Evolutionary conservation across 2,797 vertebrate genomes (phyloP).

Genomic region (Harpagifer antarcticus): DNA sequence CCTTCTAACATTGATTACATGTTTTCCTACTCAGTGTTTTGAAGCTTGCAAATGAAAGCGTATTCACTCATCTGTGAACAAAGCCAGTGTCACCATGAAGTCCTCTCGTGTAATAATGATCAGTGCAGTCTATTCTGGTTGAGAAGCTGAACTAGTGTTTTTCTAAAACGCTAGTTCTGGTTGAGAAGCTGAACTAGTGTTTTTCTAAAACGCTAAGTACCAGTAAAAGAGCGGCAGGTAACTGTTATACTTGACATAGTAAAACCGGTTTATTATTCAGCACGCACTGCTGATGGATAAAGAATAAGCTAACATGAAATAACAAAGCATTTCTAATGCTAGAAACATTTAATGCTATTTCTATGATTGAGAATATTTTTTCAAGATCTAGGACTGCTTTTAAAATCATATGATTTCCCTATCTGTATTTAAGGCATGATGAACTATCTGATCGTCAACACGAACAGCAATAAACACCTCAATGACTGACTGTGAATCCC

Average conservation of each 20-base stretch:
- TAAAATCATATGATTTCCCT: slow-evolving; percentile 33
- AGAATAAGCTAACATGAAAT: slow-evolving; percentile 12
- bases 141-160: slow-evolving; percentile 10
- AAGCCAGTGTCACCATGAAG: slow-evolving; percentile 9
- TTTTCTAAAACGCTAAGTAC: slow-evolving; percentile 25
- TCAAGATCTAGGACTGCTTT: slow-evolving; percentile 19
- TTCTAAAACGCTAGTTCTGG: slow-evolving; percentile 18
- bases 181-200: slow-evolving; percentile 10
- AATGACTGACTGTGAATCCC: slow-evolving; percentile 50
- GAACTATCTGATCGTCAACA: slow-evolving; percentile 63
- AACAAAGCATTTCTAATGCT: slow-evolving; percentile 16
- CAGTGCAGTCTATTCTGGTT: slow-evolving; percentile 4
- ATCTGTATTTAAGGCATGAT: slow-evolving; percentile 61
- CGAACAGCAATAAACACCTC: slow-evolving; percentile 74
- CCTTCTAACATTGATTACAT: slow-evolving; percentile 32
- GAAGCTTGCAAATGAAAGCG: slow-evolving; percentile 44
- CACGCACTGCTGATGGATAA: slow-evolving; percentile 67
- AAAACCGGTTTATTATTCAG: slow-evolving; percentile 41
- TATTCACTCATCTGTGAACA: slow-evolving; percentile 28
- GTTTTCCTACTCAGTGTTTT: slow-evolving; percentile 35
- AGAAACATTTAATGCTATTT: slow-evolving; percentile 22
- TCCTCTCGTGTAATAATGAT: slow-evolving; percentile 7
- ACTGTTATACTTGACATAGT: slow-evolving; percentile 27
- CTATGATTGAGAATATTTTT: slow-evolving; percentile 21
- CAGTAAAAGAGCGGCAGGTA: slow-evolving; percentile 26